phyloP scores from a whole-genome alignment of 1,140 invertebrate species.

The Monochamus saltuarius region DNA sequence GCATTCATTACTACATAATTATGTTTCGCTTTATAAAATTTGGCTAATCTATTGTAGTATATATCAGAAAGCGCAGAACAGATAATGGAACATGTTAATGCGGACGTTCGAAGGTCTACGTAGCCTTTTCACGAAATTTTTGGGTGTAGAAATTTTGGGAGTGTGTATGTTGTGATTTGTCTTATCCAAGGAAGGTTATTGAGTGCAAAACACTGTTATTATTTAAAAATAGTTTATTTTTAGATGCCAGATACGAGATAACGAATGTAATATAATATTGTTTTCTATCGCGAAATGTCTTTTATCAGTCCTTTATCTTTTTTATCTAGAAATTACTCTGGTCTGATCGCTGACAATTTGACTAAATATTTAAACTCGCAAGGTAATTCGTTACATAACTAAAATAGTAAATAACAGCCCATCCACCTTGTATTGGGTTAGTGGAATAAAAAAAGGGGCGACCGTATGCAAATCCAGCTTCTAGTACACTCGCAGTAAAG shows the following conservation, averaged over 20 bases:
- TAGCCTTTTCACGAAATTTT: too few relatives aligned
- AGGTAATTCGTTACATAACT: too few relatives aligned
- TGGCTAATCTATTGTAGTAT: too few relatives aligned
- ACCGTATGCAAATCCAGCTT: not conserved
- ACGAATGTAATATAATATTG: conserved; percentile 10
- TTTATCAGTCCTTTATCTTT: conserved; percentile 11
- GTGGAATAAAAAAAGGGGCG: not conserved
- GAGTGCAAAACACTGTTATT: too few relatives aligned
- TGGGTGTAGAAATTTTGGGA: too few relatives aligned
- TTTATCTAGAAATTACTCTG: conserved; percentile 1
- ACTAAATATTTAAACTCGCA: conserved; percentile 1
- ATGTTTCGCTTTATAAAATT: too few relatives aligned
- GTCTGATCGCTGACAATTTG: not conserved
- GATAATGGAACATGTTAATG: too few relatives aligned
- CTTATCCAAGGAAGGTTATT: too few relatives aligned
- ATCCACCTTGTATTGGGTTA: conserved; percentile 1
- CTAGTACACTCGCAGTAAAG: not conserved
- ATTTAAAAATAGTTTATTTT: conserved; percentile 1
- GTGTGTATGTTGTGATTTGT: too few relatives aligned
- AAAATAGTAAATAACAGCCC: not conserved
- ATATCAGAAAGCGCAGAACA: too few relatives aligned
- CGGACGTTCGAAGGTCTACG: too few relatives aligned
- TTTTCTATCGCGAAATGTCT: conserved; percentile 1
- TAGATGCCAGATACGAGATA: conserved; percentile 7
- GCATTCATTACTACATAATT: too few relatives aligned